Percentiles rank a stretch among this genome's conserved stretches.
Conservation (phyloP, 1,140 invertebrate genomes). For the Octopus sinensis region DNA sequence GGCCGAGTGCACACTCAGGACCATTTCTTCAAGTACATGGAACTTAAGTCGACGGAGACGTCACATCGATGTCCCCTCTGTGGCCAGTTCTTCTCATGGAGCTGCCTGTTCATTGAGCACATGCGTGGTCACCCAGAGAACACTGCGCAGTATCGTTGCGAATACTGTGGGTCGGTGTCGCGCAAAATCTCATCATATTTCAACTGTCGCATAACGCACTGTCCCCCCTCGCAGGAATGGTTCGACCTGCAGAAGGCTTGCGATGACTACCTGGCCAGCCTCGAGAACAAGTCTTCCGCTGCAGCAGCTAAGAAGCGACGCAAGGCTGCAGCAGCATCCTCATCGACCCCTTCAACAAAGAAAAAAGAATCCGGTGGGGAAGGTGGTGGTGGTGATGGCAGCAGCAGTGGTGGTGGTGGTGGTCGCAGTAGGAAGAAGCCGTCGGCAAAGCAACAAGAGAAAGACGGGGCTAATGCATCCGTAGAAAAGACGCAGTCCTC, state of each 20-base stretch:
- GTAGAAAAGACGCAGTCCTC: too few species aligned
- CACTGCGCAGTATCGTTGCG: neutral
- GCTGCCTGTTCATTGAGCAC: constrained; percentile 9
- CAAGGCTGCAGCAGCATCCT: too few species aligned
- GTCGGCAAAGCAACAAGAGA: too few species aligned
- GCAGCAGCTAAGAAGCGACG: too few species aligned
- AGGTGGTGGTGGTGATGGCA: too few species aligned
- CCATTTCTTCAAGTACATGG: constrained; percentile 1
- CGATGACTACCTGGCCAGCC: neutral
- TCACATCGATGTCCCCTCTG: neutral
- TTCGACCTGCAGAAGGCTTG: neutral
- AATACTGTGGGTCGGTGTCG: neutral
- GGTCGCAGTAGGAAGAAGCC: too few species aligned
- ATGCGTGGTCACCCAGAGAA: neutral
- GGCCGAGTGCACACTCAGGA: neutral
- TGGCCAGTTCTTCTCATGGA: neutral
- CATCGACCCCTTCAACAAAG: too few species aligned
- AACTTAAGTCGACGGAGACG: neutral
- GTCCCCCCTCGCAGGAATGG: neutral
- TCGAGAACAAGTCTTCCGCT: neutral
- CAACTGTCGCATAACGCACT: neutral
- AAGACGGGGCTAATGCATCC: too few species aligned
- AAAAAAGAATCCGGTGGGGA: too few species aligned
- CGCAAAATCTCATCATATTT: neutral
- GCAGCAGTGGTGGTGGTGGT: too few species aligned